A percentile compares a stretch with the other conserved stretches of the same genome.
phyloP scores from a whole-genome alignment of 2,113 vertebrate genomes.

The Machaerirhynchus nigripectus region DNA sequence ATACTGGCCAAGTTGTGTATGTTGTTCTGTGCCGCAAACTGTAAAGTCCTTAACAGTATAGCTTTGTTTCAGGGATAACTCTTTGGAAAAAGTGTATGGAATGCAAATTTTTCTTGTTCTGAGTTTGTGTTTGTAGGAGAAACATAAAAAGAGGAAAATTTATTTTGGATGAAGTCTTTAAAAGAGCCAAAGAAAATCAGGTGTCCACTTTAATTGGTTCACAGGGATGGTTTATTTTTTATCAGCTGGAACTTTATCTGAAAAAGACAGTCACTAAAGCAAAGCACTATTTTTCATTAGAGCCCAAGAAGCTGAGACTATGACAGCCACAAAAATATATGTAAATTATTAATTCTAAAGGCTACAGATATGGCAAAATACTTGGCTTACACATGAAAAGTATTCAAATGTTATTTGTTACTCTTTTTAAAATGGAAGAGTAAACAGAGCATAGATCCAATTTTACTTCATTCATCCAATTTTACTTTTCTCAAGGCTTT shows the following conservation, averaged over 20 bases:
- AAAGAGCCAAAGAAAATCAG: neutral
- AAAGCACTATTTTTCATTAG: neutral
- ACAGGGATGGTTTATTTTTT: neutral
- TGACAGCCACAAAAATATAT: neutral
- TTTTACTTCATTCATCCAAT: neutral
- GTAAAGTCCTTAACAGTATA: neutral
- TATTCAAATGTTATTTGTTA: neutral
- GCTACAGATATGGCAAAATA: neutral
- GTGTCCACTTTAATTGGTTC: neutral
- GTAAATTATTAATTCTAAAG: neutral
- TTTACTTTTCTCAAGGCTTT: neutral
- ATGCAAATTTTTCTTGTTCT: neutral
- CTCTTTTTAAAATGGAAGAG: neutral
- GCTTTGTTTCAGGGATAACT: neutral
- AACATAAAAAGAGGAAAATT: neutral
- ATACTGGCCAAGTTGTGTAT: neutral
- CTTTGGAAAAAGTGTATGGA: neutral
- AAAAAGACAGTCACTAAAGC: neutral
- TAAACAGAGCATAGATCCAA: neutral
- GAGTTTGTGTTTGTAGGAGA: neutral
- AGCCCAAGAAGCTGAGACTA: neutral
- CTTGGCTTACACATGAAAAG: neutral
- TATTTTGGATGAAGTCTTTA: neutral
- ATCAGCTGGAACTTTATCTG: neutral
- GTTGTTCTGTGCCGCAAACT: neutral